phyloP scores from a whole-genome alignment of 2,888 invertebrate genomes.

The Baccha elongata region DNA sequence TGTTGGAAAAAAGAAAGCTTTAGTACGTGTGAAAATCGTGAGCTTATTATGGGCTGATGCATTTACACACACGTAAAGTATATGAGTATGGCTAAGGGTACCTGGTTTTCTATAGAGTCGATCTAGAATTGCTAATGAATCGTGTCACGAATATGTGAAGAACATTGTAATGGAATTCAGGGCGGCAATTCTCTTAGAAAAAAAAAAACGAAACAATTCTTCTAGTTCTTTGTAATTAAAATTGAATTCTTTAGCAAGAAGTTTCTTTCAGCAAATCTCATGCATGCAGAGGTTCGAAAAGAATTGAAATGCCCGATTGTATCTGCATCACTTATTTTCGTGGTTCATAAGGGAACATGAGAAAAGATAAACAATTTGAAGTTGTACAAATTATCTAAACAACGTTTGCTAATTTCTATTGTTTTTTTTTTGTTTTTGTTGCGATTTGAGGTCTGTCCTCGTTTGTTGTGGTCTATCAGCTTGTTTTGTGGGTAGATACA shows the following conservation, averaged over 20 bases:
- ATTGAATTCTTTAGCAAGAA: constrained; percentile 30
- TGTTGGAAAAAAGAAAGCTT: constrained; percentile 54
- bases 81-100: constrained; percentile 10
- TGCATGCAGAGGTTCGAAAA: constrained; percentile 29
- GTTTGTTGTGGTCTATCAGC: constrained; percentile 48
- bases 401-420: constrained; percentile 21
- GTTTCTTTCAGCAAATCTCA: constrained; percentile 15
- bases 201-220: constrained; percentile 4
- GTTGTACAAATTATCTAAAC: constrained; percentile 34
- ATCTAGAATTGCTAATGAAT: constrained; percentile 60
- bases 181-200: constrained; percentile 26
- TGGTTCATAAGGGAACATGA: constrained; percentile 30
- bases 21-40: constrained; percentile 71
- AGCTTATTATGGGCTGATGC: constrained; percentile 51
- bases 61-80: constrained; percentile 8
- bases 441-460: constrained; percentile 32
- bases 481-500: constrained; percentile 52
- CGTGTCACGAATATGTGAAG: constrained; percentile 41
- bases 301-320: constrained; percentile 51
- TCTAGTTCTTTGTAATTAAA: constrained; percentile 36
- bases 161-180: constrained; percentile 38
- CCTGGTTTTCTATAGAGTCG: constrained; percentile 20
- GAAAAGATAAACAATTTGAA: constrained; percentile 50
- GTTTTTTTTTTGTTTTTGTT: constrained; percentile 16
- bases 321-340: constrained; percentile 7